Conservation (phyloP, 2,797 vertebrate genomes). For the Petrocephalus sullivani region DNA sequence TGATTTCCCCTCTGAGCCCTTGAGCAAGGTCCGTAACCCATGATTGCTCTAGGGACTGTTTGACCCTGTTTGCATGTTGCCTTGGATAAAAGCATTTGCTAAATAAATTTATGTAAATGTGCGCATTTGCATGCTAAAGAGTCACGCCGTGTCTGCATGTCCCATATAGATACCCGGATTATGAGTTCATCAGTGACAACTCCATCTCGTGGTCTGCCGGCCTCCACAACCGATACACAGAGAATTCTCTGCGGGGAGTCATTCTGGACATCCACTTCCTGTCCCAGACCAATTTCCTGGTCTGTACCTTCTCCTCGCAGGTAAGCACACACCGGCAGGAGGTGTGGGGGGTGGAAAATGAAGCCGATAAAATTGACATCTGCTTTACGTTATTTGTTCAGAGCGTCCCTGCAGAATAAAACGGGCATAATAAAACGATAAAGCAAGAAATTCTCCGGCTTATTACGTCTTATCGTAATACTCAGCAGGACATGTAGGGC, state of each 20-base stretch:
- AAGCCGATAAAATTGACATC: neutral
- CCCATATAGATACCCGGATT: conserved; percentile 78
- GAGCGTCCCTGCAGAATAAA: neutral
- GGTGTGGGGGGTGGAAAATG: neutral
- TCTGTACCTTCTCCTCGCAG: conserved; percentile 98
- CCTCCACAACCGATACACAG: conserved; percentile 92
- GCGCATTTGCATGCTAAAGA: neutral
- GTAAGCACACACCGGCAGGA: conserved; percentile 49
- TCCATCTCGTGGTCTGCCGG: conserved; percentile 98
- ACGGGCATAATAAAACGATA: neutral
- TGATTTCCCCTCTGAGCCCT: no score
- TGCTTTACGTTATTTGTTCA: neutral
- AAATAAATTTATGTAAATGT: neutral
- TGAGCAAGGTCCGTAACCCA: neutral
- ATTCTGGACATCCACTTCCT: conserved; percentile 97
- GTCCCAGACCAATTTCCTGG: conserved; percentile 93
- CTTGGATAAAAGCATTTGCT: neutral
- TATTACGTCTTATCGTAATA: neutral
- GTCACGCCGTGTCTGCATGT: neutral
- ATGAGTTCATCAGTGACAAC: conserved; percentile 98
- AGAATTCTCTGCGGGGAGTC: conserved; percentile 92
- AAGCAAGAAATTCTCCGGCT: neutral
- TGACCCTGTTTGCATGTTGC: conserved; percentile 8
- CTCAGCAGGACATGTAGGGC: neutral
- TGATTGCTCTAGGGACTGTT: neutral